Percentiles rank a stretch among this genome's conserved stretches.
phyloP scores from a whole-genome alignment of 2,113 vertebrate genomes.

The Solenodon paradoxus region DNA sequence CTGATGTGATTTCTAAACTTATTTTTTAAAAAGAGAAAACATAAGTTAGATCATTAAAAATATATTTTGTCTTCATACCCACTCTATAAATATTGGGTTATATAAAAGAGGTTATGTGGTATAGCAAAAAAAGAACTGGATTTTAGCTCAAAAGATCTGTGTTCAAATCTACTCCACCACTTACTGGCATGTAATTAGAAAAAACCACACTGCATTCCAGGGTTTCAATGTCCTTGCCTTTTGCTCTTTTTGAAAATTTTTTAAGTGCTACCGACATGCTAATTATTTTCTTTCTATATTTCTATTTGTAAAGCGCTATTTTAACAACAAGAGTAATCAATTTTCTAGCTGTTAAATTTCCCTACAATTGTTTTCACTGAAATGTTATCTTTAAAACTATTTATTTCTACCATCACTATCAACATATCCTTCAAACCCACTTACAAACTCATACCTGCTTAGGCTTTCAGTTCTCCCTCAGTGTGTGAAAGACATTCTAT shows the following conservation, averaged over 20 bases:
- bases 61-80: neutral
- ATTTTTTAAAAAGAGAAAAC: neutral
- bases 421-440: neutral
- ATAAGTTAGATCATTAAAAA: neutral
- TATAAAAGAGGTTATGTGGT: neutral
- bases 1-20: neutral
- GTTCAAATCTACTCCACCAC: neutral
- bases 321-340: neutral
- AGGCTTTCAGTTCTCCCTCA: slow-evolving; percentile 71
- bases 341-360: neutral
- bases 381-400: neutral
- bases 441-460: slow-evolving; percentile 70
- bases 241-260: neutral
- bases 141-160: slow-evolving; percentile 21
- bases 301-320: neutral
- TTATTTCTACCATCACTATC: neutral
- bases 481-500: slow-evolving; percentile 84
- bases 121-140: neutral
- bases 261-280: neutral
- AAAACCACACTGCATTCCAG: neutral
- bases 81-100: neutral
- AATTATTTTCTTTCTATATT: neutral
- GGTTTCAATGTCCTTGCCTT: neutral
- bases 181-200: neutral
- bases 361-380: neutral